A percentile compares a stretch with the other conserved stretches of the same genome.
These are phyloP conservation scores for Tenthredo mesomela DNA, from an alignment of 2,888 invertebrate species.

Conservation along the genomic window DNA sequence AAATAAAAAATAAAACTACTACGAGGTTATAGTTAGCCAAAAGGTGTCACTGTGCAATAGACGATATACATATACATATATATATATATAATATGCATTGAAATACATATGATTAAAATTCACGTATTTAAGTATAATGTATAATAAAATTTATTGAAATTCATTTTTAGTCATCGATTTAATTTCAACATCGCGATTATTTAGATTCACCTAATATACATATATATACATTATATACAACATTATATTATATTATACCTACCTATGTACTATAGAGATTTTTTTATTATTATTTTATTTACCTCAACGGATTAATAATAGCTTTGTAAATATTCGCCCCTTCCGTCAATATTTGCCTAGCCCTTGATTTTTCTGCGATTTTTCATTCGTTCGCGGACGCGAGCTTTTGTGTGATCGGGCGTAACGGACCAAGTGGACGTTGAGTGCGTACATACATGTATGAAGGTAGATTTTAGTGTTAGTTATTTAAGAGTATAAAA, in stretches of 20 bases:
- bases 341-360: conserved; percentile 74
- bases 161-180: not conserved
- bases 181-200: not conserved
- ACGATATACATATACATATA: conserved; percentile 53
- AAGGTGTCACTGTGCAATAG: conserved; percentile 46
- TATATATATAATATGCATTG: conserved; percentile 52
- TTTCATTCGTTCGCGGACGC: conserved; percentile 63
- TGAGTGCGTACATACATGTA: conserved; percentile 65
- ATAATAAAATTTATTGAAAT: not conserved
- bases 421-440: conserved; percentile 68
- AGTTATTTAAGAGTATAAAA: conserved; percentile 36
- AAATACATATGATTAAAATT: conserved; percentile 28
- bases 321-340: conserved; percentile 74
- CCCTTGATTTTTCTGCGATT: conserved; percentile 72
- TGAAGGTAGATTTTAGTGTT: conserved; percentile 37
- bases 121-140: conserved; percentile 8
- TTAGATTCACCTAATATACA: not conserved
- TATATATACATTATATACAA: not conserved
- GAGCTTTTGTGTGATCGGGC: conserved; percentile 59
- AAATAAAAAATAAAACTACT: not conserved
- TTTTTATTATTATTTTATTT: conserved; percentile 31
- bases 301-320: conserved; percentile 58
- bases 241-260: conserved; percentile 9
- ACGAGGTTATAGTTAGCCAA: conserved; percentile 5
- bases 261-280: conserved; percentile 19